phyloP scores from a whole-genome alignment of 1,140 invertebrate species.

The Trypoxylus dichotomus region DNA sequence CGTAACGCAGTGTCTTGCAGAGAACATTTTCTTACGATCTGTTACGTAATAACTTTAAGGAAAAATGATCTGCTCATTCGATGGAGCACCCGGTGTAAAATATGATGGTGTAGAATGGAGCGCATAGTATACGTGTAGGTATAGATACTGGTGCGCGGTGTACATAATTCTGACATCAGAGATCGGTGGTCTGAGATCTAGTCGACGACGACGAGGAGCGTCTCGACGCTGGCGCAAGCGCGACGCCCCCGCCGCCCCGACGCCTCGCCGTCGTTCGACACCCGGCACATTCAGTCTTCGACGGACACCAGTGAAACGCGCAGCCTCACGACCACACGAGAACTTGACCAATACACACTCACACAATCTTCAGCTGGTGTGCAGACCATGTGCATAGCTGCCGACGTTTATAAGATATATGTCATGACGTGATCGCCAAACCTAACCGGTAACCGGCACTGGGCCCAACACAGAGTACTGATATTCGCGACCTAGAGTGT shows the following conservation, averaged over 20 bases:
- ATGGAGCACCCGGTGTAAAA: too few species aligned
- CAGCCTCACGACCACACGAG: slow-evolving; percentile 1
- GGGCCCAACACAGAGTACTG: not conserved
- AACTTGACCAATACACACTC: slow-evolving; percentile 6
- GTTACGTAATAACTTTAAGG: too few species aligned
- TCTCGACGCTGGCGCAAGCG: slow-evolving; percentile 37
- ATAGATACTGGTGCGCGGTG: not conserved
- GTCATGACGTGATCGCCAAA: slow-evolving; percentile 10
- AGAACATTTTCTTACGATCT: too few species aligned
- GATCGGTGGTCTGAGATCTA: slow-evolving; percentile 15
- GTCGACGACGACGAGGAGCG: slow-evolving; percentile 26
- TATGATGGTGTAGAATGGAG: too few species aligned
- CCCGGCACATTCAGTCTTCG: slow-evolving; percentile 36
- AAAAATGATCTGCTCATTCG: too few species aligned
- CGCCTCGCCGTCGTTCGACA: slow-evolving; percentile 32
- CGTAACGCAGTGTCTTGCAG: too few species aligned
- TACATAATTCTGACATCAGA: slow-evolving; percentile 7
- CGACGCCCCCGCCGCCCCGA: slow-evolving; percentile 28
- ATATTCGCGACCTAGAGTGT: slow-evolving; percentile 24
- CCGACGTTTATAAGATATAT: not conserved
- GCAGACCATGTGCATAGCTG: slow-evolving; percentile 38
- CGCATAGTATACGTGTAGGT: not conserved
- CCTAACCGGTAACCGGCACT: slow-evolving; percentile 24
- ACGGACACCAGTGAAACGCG: slow-evolving; percentile 34
- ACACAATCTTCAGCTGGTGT: slow-evolving; percentile 33